These are phyloP conservation scores for Penaeus monodon DNA, from an alignment of 2,888 invertebrate genomes.

Conservation along the genomic window DNA sequence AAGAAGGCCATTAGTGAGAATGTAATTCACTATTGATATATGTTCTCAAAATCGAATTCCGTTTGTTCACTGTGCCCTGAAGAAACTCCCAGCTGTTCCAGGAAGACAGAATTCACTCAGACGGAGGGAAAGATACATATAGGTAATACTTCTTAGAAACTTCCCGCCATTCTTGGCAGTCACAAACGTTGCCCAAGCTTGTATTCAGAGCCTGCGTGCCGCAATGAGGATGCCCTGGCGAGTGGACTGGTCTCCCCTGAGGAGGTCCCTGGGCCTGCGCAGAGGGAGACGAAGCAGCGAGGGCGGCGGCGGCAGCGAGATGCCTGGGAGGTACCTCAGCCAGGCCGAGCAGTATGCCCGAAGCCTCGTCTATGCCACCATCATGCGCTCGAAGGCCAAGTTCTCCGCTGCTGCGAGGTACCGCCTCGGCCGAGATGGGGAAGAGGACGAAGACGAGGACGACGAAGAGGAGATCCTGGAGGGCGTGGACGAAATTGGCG, in stretches of 20 bases:
- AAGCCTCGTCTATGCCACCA: conserved; percentile 37
- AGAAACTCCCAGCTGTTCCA: too few relatives aligned
- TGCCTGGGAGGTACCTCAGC: conserved; percentile 34
- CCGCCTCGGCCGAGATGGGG: conserved; percentile 9
- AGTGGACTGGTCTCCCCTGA: conserved; percentile 44
- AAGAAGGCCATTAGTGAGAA: too few relatives aligned
- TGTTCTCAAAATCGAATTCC: too few relatives aligned
- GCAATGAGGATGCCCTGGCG: conserved; percentile 48
- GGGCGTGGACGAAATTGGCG: neutral
- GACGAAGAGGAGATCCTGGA: conserved; percentile 2
- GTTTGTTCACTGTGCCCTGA: too few relatives aligned
- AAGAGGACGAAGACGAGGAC: too few relatives aligned
- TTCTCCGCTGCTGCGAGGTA: conserved; percentile 32
- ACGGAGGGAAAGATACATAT: too few relatives aligned
- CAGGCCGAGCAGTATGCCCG: conserved; percentile 53
- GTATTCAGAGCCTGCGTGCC: neutral
- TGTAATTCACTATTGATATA: too few relatives aligned
- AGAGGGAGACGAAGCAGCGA: conserved; percentile 9
- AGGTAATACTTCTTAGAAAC: too few relatives aligned
- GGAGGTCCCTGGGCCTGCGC: conserved; percentile 27
- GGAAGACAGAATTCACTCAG: too few relatives aligned
- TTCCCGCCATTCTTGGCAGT: too few relatives aligned
- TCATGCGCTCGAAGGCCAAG: conserved; percentile 52
- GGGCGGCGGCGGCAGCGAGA: conserved; percentile 9
- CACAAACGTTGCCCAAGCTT: too few relatives aligned